phyloP scores from a whole-genome alignment of 2,113 vertebrate genomes.

The Steatornis caripensis region DNA sequence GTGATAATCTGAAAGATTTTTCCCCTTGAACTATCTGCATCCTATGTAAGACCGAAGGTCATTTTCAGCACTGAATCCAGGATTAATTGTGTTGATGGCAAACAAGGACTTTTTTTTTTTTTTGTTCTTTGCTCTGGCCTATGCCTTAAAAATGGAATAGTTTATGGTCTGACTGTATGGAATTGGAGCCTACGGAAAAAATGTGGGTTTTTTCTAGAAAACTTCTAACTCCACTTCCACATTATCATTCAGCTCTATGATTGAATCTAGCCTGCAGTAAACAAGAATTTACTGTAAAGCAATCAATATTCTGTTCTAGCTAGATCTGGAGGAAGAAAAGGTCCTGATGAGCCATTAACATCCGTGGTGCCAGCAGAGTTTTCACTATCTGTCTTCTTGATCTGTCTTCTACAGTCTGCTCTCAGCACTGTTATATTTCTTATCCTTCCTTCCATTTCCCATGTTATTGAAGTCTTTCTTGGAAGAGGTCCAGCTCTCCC shows the following conservation, averaged over 20 bases:
- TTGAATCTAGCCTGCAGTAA: background rate
- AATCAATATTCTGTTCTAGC: constrained; percentile 14
- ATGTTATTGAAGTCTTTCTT: background rate
- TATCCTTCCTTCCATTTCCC: background rate
- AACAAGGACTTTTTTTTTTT: background rate
- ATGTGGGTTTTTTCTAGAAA: background rate
- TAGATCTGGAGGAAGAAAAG: background rate
- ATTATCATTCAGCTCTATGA: background rate
- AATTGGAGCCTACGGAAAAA: background rate
- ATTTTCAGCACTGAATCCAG: background rate
- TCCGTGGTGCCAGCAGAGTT: background rate
- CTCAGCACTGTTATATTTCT: background rate
- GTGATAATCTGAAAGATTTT: background rate
- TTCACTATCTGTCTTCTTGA: background rate
- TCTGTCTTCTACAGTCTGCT: background rate
- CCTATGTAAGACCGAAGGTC: background rate
- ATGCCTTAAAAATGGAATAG: background rate
- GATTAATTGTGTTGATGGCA: background rate
- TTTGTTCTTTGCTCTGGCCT: background rate
- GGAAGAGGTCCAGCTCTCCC: background rate
- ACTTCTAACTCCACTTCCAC: background rate
- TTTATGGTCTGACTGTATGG: background rate
- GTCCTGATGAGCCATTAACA: background rate
- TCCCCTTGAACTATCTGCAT: background rate
- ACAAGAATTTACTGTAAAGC: background rate